Evolutionary conservation across 1,140 invertebrate species (phyloP).

Genomic region (Cataglyphis hispanica): DNA sequence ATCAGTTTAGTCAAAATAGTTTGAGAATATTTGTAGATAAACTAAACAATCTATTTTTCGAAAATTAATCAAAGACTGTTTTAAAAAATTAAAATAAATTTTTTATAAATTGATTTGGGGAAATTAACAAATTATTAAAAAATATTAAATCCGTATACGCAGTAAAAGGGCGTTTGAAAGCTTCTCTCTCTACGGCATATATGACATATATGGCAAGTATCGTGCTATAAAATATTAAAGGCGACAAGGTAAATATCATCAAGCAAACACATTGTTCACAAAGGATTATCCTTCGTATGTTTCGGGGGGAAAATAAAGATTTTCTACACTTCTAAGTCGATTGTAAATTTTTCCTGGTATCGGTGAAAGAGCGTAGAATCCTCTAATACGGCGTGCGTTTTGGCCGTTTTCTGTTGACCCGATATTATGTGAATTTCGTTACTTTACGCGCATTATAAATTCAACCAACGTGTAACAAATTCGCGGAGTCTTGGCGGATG

Average conservation of each 20-base stretch:
- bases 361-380: background rate
- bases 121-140: background rate
- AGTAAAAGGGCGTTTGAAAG: background rate
- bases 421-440: slow-evolving; percentile 69
- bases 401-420: slow-evolving; percentile 67
- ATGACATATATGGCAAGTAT: background rate
- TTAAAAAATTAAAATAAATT: background rate
- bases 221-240: slow-evolving; percentile 33
- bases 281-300: slow-evolving; percentile 37
- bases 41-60: background rate
- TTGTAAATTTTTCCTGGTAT: slow-evolving; percentile 50
- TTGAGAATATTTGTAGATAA: background rate
- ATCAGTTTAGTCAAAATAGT: slow-evolving; percentile 16
- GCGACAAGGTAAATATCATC: slow-evolving; percentile 22
- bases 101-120: background rate
- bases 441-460: slow-evolving; percentile 61
- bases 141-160: background rate
- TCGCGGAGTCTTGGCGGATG: slow-evolving; percentile 57
- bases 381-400: slow-evolving; percentile 58
- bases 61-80: slow-evolving; percentile 27
- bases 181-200: background rate
- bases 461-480: slow-evolving; percentile 72
- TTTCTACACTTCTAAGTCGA: slow-evolving; percentile 39
- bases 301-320: slow-evolving; percentile 31
- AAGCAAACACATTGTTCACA: slow-evolving; percentile 29